A percentile compares a stretch with the other conserved stretches of the same genome.
phyloP scores from a whole-genome alignment of 2,888 invertebrate species.

The Rhingia rostrata region DNA sequence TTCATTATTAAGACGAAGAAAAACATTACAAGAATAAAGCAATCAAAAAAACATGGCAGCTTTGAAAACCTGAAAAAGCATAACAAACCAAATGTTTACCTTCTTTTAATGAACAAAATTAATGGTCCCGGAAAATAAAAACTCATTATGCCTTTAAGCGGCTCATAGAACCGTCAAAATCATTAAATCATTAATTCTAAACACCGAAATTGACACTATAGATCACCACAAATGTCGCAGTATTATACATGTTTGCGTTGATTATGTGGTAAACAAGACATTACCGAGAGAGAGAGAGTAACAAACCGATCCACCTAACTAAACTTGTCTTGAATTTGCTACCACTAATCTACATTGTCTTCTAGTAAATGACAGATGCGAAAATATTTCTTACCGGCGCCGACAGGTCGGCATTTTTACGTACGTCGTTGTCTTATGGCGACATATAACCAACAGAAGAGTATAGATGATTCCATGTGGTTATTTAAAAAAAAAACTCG shows the following conservation, averaged over 20 bases:
- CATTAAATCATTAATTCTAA: conserved; percentile 24
- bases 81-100: no score
- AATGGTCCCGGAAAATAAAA: not conserved
- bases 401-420: conserved; percentile 39
- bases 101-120: conserved; percentile 11
- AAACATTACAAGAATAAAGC: no score
- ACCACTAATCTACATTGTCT: conserved; percentile 18
- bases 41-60: no score
- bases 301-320: not conserved
- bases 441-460: conserved; percentile 45
- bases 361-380: conserved; percentile 4
- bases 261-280: conserved; percentile 28
- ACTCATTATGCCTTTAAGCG: not conserved
- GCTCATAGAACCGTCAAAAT: conserved; percentile 3
- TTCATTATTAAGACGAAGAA: no score
- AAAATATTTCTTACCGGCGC: conserved; percentile 27
- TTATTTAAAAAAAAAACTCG: conserved; percentile 25
- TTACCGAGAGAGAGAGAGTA: not conserved
- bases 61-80: no score
- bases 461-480: conserved; percentile 1
- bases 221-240: conserved; percentile 16
- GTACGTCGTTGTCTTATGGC: not conserved
- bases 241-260: not conserved
- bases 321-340: conserved; percentile 15
- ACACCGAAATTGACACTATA: conserved; percentile 14